Conservation (phyloP, 2,888 invertebrate genomes). For the Drosophila robusta region DNA sequence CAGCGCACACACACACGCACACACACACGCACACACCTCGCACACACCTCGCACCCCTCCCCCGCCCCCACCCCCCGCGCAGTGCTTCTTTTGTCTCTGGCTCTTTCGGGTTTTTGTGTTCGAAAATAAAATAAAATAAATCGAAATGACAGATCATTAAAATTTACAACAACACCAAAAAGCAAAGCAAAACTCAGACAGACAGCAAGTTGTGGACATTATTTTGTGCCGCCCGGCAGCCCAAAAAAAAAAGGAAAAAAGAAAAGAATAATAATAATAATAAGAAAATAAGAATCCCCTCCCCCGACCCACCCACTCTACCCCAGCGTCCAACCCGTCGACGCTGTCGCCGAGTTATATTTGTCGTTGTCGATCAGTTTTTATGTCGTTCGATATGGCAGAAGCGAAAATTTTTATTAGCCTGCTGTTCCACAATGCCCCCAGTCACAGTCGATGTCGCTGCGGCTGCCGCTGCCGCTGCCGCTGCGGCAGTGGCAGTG, state of each 20-base stretch:
- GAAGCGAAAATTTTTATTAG: constrained; percentile 76
- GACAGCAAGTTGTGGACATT: constrained; percentile 69
- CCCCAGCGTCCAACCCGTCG: constrained; percentile 11
- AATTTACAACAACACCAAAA: constrained; percentile 77
- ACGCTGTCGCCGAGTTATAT: constrained; percentile 67
- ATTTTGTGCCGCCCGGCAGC: constrained; percentile 52
- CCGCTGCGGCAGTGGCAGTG: constrained; percentile 10
- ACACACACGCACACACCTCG: neutral
- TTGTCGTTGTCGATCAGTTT: constrained; percentile 81
- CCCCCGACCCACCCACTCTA: constrained; percentile 11
- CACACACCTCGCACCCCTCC: neutral
- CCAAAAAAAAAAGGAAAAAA: constrained; percentile 13
- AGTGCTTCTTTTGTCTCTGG: constrained; percentile 59
- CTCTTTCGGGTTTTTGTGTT: constrained; percentile 52
- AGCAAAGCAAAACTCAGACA: constrained; percentile 40
- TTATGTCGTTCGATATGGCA: constrained; percentile 79
- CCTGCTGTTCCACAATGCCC: constrained; percentile 66
- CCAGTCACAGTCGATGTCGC: constrained; percentile 18
- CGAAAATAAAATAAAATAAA: constrained; percentile 82
- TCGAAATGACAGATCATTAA: constrained; percentile 85
- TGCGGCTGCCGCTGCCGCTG: constrained; percentile 10
- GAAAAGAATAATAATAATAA: constrained; percentile 7
- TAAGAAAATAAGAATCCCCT: constrained; percentile 7
- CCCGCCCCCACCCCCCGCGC: constrained; percentile 3
- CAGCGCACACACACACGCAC: neutral